Percentiles rank a stretch among this genome's conserved stretches.
phyloP scores from a whole-genome alignment of 2,888 invertebrate genomes.

The Diarsia brunnea region DNA sequence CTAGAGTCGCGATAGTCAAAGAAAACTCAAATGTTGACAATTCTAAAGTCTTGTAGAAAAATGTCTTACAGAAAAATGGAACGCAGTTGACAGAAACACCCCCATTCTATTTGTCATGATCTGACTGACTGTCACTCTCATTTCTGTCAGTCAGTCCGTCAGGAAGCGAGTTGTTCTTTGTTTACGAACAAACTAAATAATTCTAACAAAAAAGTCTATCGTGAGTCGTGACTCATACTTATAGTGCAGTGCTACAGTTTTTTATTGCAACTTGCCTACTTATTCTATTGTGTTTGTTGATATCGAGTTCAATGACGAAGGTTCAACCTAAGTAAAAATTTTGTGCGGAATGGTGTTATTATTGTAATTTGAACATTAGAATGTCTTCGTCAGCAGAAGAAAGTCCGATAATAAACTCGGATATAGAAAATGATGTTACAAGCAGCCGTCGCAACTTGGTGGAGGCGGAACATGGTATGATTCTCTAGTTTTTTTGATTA shows the following conservation, averaged over 20 bases:
- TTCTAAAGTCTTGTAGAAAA: too few relatives aligned
- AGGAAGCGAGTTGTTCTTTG: conserved; percentile 64
- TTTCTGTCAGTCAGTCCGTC: conserved; percentile 30
- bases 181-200: conserved; percentile 66
- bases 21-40: too few relatives aligned
- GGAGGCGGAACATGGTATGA: conserved; percentile 79
- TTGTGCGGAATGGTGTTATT: conserved; percentile 71
- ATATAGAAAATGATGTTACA: conserved; percentile 86
- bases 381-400: conserved; percentile 84
- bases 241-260: conserved; percentile 55
- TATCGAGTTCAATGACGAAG: conserved; percentile 42
- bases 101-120: conserved; percentile 5
- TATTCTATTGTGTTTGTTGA: conserved; percentile 63
- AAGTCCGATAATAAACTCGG: conserved; percentile 86
- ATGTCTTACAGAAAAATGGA: not conserved
- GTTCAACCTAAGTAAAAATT: conserved; percentile 29
- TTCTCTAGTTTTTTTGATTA: conserved; percentile 13
- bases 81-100: not conserved
- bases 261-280: conserved; percentile 37
- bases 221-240: conserved; percentile 70
- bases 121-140: conserved; percentile 10
- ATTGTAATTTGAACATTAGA: conserved; percentile 73
- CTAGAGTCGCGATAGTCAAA: too few relatives aligned
- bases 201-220: conserved; percentile 59
- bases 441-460: conserved; percentile 83